Evolutionary conservation across 2,888 invertebrate genomes (phyloP), one percentile per base, ranked within the genome.

Genomic region (Torymus auratus): DNA sequence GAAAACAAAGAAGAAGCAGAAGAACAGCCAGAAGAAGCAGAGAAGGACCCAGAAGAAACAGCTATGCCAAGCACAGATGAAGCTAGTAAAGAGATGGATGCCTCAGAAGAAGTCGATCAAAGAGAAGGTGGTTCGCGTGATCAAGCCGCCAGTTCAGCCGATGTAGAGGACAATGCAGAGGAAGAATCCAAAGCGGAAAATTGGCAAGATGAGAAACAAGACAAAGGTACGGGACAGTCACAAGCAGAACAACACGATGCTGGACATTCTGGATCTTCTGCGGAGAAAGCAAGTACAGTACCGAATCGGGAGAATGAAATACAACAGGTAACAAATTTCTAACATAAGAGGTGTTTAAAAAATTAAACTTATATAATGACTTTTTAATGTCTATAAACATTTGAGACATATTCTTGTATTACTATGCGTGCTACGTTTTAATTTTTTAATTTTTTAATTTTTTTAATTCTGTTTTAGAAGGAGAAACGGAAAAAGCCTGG

Each of bases 401-500:
- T 41, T 41, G 1, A 10, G 1, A 41, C 41, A 41, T 41, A 41
- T 7, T 41, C 41, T 41, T 41, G 7, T 41, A 41, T 7, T 41
- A 10, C 41, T 41, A 41, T 41, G 41, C 7, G 7, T 41, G 7
- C 20, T 1, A 20, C 20, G 20, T 20, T 20, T 20, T 41, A 7
- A 41, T 41, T 41, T 7, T 41, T 7, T n/a, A n/a, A n/a, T n/a
- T n/a, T n/a, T n/a, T n/a, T n/a, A n/a, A n/a, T n/a, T 41, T 41
- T 7, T 7, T 41, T 7, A 41, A 41, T 41, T 7, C 7, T 10
- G 7, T 41, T 72, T 12, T 60, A 82, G 74, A 67, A 62, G 10
- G 91, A 93, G 83, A 93, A 93, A 84, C 93, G 95, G 84, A 94
- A 95, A 75, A 95, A 94, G 86, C 96, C 96, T 0, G 96, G 96